phyloP scores from a whole-genome alignment of 2,797 vertebrate species.

The Cossypha heuglini region DNA sequence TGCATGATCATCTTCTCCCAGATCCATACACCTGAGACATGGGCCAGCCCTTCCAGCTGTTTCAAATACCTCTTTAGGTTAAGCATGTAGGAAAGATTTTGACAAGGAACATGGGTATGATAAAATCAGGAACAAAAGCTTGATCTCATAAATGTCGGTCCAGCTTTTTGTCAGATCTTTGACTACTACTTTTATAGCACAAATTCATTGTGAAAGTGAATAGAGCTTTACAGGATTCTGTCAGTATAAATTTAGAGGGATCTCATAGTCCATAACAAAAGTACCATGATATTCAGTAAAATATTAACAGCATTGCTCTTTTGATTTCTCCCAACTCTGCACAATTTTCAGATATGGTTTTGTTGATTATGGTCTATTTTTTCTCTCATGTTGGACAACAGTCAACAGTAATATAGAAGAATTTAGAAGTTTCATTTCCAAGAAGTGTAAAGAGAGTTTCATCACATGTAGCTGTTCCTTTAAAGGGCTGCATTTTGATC shows the following conservation, averaged over 20 bases:
- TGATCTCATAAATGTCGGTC: not conserved
- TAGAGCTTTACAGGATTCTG: not conserved
- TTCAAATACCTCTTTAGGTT: not conserved
- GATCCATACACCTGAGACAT: not conserved
- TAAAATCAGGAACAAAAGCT: not conserved
- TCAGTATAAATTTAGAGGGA: not conserved
- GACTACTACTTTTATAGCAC: not conserved
- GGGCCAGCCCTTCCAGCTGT: not conserved
- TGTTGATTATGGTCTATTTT: not conserved
- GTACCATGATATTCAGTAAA: not conserved
- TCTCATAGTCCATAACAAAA: not conserved
- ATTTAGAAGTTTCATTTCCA: slow-evolving; percentile 22
- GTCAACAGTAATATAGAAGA: not conserved
- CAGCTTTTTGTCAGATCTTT: not conserved
- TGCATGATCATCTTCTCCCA: not conserved
- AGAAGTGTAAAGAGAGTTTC: slow-evolving; percentile 6
- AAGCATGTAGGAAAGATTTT: not conserved
- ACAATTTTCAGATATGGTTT: not conserved
- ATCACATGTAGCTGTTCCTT: not conserved
- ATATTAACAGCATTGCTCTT: not conserved
- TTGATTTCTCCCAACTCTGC: not conserved
- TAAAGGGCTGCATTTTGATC: slow-evolving; percentile 27
- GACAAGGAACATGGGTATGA: not conserved
- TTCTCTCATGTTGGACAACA: not conserved
- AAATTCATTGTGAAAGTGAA: not conserved